A percentile compares a stretch with the other conserved stretches of the same genome.
Evolutionary conservation across 1,140 invertebrate genomes (phyloP).

Genomic region (Phymorhynchus buccinoides): DNA sequence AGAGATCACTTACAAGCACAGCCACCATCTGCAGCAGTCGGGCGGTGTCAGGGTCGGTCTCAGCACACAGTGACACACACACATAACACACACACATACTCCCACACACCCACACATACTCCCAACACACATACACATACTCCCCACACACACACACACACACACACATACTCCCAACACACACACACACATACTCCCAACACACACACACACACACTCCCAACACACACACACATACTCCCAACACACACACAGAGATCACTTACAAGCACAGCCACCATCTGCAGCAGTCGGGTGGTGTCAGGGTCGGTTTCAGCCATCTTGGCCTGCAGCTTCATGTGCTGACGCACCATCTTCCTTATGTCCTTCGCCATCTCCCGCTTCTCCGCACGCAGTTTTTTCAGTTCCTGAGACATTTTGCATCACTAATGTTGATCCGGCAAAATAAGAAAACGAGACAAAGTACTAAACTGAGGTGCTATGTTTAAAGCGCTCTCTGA

Average conservation of each 20-base stretch:
- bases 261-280: slow-evolving; percentile 24
- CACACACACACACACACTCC: too few relatives aligned
- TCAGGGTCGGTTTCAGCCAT: slow-evolving; percentile 51
- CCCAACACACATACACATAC: too few relatives aligned
- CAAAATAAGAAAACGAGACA: too few relatives aligned
- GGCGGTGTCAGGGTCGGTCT: too few relatives aligned
- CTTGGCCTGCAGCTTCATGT: slow-evolving; percentile 56
- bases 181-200: too few relatives aligned
- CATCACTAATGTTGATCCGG: neutral
- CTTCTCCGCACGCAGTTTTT: slow-evolving; percentile 57
- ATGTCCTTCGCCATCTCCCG: slow-evolving; percentile 59
- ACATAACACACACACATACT: neutral
- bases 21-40: slow-evolving; percentile 23
- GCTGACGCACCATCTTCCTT: slow-evolving; percentile 60
- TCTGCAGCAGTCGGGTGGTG: slow-evolving; percentile 38
- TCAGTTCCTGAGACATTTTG: slow-evolving; percentile 53
- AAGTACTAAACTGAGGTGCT: too few relatives aligned
- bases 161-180: too few relatives aligned
- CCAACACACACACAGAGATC: too few relatives aligned
- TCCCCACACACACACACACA: too few relatives aligned
- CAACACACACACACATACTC: too few relatives aligned
- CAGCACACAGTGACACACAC: neutral
- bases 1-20: neutral
- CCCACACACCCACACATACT: neutral
- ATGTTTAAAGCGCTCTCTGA: too few relatives aligned